A percentile compares a stretch with the other conserved stretches of the same genome.
Conservation (phyloP, 1,140 invertebrate genomes). For the Cataglyphis hispanica region DNA sequence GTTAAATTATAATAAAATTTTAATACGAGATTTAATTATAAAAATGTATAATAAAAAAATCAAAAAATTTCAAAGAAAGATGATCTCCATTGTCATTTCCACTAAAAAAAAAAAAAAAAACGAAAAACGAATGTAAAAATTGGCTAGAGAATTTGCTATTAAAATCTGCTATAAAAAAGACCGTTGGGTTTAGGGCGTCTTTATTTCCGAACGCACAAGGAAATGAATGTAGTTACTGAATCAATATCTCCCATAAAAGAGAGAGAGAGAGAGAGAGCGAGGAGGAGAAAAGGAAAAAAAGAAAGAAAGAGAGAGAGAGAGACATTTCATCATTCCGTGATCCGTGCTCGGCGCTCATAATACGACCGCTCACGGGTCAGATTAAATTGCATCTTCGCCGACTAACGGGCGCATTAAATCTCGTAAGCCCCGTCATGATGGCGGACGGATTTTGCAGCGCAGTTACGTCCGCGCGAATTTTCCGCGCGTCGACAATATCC, state of each 20-base stretch:
- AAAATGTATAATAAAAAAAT: no score
- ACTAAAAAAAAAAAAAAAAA: no score
- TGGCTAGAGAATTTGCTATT: no score
- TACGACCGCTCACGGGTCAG: slow-evolving; percentile 32
- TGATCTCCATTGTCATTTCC: no score
- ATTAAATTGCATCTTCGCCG: slow-evolving; percentile 59
- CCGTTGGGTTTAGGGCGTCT: not conserved
- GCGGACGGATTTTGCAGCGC: slow-evolving; percentile 39
- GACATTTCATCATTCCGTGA: slow-evolving; percentile 45
- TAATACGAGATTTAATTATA: no score
- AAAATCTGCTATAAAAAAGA: no score
- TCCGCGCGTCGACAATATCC: slow-evolving; percentile 43
- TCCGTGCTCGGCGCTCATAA: slow-evolving; percentile 1
- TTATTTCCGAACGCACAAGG: slow-evolving; percentile 1
- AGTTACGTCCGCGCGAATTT: slow-evolving; percentile 61
- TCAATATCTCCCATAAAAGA: not conserved
- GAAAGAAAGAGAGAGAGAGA: not conserved
- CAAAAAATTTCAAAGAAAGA: no score
- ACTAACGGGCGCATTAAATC: slow-evolving; percentile 58
- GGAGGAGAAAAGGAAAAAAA: not conserved
- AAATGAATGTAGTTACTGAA: slow-evolving; percentile 16
- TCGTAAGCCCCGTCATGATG: slow-evolving; percentile 49
- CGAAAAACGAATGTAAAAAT: no score
- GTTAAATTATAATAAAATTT: no score
- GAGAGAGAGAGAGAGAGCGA: not conserved